These are phyloP conservation scores for Crypturellus tataupa DNA, from an alignment of 2,797 vertebrate species.

Conservation along the genomic window DNA sequence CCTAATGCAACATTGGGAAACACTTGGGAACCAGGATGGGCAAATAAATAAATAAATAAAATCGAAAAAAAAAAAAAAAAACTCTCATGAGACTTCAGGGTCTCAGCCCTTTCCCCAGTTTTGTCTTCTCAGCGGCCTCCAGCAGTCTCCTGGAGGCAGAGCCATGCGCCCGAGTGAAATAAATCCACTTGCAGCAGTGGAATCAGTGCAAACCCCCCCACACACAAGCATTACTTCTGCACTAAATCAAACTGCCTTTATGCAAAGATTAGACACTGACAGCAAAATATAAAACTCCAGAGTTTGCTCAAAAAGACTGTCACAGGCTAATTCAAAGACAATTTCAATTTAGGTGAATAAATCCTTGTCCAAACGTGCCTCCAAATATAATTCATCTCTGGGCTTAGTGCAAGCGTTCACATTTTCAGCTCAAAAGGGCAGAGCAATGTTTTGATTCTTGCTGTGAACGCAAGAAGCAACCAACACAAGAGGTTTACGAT, in stretches of 20 bases:
- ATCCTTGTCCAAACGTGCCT: background rate
- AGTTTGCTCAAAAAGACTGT: background rate
- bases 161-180: background rate
- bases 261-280: background rate
- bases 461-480: background rate
- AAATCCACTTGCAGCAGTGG: background rate
- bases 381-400: background rate
- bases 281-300: background rate
- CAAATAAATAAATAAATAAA: too few species aligned
- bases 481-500: background rate
- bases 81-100: too few species aligned
- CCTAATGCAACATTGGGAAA: background rate
- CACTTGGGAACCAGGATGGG: too few species aligned
- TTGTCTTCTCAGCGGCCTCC: background rate
- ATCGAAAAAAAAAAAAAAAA: too few species aligned
- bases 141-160: background rate
- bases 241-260: background rate
- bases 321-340: conserved; percentile 4
- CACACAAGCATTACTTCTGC: background rate
- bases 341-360: conserved; percentile 24
- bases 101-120: background rate
- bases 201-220: background rate
- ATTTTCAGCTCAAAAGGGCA: background rate
- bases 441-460: background rate
- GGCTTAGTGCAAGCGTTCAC: background rate